These are phyloP conservation scores for Heliconius sara DNA, from an alignment of 2,888 invertebrate species.

Conservation along the genomic window DNA sequence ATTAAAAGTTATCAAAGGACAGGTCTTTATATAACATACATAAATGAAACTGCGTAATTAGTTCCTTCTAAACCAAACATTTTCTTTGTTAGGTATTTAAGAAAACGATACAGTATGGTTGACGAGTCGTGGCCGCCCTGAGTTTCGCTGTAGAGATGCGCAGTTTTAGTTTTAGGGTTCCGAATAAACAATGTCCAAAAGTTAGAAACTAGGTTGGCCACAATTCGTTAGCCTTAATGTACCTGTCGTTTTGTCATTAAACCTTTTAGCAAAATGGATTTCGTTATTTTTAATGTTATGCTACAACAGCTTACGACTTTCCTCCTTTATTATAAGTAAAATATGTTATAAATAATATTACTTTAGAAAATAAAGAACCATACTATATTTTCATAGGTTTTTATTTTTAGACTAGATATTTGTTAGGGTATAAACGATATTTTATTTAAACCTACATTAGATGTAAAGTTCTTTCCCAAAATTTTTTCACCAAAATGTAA, in stretches of 20 bases:
- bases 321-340: background rate
- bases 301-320: background rate
- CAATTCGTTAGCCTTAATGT: background rate
- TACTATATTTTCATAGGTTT: background rate
- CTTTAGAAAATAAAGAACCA: slow-evolving; percentile 3
- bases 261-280: background rate
- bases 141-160: no score
- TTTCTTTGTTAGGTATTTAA: background rate
- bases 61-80: background rate
- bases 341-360: background rate
- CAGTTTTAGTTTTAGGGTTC: background rate
- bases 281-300: background rate
- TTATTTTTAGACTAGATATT: slow-evolving; percentile 21
- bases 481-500: background rate
- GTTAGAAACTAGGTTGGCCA: background rate
- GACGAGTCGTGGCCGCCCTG: background rate
- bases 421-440: background rate
- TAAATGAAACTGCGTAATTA: no score
- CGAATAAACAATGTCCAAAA: background rate
- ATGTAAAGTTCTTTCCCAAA: background rate
- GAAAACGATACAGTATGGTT: no score
- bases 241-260: background rate
- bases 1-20: background rate
- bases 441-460: background rate
- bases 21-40: no score